Evolutionary conservation across 1,140 invertebrate species (phyloP), one percentile per base, ranked within the genome.

Genomic region (Andrena cerasifolii): DNA sequence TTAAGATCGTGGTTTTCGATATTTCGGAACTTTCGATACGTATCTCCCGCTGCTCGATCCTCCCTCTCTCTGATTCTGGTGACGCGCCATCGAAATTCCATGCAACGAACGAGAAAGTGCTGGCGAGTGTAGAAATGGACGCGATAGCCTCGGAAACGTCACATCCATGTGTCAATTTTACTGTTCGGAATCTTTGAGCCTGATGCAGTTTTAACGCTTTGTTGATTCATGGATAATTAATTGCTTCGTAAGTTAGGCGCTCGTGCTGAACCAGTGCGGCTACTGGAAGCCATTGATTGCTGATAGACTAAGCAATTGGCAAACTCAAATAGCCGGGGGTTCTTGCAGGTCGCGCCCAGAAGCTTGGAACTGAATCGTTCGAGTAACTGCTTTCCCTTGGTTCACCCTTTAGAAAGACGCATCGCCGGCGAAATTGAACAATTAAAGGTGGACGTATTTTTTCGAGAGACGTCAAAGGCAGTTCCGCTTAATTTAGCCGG

Each of bases 401-500:
- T 33, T 21, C n/a, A 24, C 49, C 47, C 31, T 14, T 53, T 12
- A 16, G 24, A 10, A 61, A 61, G 58, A 61, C 58, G 5, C 5
- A 49, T 51, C 0, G 31, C 0, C 61, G 26, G 18, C 7, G 58
- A 33, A 61, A 61, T 24, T 24, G 58, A 61, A 24, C 58, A 61
- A 66, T 74, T 74, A 66, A 74, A 31, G 1, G n/a, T 47, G 75
- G 49, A 59, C 33, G 72, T 80, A 71, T 53, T 65, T 82, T 83
- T 63, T 67, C 58, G 28, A 21, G 2, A 26, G 43, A 54, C 54
- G 61, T 26, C 75, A 75, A 54, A 67, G 66, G 59, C 45, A 36
- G 61, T 61, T 68, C 56, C 75, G 56, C 71, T 83, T 79, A 83
- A 79, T 84, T 79, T 79, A 84, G 58, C 68, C 53, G 45, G 65